These are phyloP conservation scores for Sepiola atlantica DNA, from an alignment of 2,888 invertebrate species.

Conservation along the genomic window DNA sequence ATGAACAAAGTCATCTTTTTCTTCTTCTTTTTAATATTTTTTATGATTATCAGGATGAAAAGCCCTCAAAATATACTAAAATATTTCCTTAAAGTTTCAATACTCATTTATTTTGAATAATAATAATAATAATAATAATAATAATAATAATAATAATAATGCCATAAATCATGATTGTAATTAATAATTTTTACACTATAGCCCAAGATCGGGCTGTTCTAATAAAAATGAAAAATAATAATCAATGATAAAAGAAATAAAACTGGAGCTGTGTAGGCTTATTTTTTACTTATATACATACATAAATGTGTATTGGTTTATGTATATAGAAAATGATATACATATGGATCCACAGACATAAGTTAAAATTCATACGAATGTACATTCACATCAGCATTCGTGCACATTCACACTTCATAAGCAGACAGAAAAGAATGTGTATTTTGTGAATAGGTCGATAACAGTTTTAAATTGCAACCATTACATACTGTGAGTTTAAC, in stretches of 20 bases:
- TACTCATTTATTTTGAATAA: neutral
- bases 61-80: conserved; percentile 20
- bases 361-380: neutral
- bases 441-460: neutral
- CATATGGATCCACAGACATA: neutral
- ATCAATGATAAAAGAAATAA: conserved; percentile 18
- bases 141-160: neutral
- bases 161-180: neutral
- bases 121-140: neutral
- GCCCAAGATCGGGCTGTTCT: neutral
- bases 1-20: neutral
- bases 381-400: neutral
- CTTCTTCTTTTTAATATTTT: neutral
- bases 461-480: neutral
- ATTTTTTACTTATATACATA: conserved; percentile 23
- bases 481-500: conserved; percentile 2
- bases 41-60: neutral
- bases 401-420: neutral
- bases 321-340: conserved; percentile 24
- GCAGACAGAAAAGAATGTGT: neutral
- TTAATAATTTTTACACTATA: neutral
- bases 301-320: neutral
- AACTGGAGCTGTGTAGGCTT: conserved; percentile 12
- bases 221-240: neutral
- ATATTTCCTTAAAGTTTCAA: neutral